These are phyloP conservation scores for Apteryx owenii DNA, from an alignment of 2,113 vertebrate species.

Conservation along the genomic window DNA sequence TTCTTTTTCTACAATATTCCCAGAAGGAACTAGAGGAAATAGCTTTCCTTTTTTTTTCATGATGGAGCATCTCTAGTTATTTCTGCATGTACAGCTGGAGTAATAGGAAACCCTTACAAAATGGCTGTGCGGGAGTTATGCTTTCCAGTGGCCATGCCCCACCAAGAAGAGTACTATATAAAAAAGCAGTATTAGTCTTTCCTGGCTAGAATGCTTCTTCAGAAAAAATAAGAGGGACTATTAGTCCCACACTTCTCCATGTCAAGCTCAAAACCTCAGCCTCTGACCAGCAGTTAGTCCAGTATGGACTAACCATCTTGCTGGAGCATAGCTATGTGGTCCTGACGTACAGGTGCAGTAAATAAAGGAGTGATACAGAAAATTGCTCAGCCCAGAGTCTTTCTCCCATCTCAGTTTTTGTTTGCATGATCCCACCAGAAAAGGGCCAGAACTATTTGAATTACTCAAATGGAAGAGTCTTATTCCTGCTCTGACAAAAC, in stretches of 20 bases:
- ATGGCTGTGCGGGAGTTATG: background rate
- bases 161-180: background rate
- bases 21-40: background rate
- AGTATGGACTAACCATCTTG: background rate
- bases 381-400: background rate
- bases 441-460: background rate
- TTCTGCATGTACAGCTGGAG: background rate
- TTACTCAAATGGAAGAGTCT: background rate
- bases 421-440: background rate
- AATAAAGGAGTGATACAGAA: background rate
- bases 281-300: background rate
- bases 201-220: background rate
- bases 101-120: background rate
- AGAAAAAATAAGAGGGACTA: background rate
- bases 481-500: background rate
- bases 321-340: background rate
- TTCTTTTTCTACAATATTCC: background rate
- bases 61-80: background rate
- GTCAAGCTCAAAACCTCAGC: background rate
- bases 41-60: background rate
- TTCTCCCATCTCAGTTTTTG: background rate
- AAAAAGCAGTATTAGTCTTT: background rate
- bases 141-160: background rate
- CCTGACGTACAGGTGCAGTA: background rate
- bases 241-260: background rate